Conservation (phyloP, 1,140 invertebrate species). For the Globodera ellingtonae region DNA sequence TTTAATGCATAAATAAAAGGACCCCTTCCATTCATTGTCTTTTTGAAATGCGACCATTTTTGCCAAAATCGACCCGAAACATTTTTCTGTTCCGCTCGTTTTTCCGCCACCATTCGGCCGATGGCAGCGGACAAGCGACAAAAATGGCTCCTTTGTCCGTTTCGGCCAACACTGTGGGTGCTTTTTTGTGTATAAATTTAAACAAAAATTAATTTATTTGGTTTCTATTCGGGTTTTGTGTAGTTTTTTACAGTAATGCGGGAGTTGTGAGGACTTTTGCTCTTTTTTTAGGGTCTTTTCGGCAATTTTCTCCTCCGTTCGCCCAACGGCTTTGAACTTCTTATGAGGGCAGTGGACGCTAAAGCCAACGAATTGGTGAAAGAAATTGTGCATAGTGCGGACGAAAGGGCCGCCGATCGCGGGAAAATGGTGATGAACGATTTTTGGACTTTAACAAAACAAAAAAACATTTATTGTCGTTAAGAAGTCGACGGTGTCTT, state of each 20-base stretch:
- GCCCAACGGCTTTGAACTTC: slow-evolving; percentile 38
- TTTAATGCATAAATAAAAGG: too few relatives aligned
- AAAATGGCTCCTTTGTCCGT: background rate
- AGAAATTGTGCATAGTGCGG: slow-evolving; percentile 27
- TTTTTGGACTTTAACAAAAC: background rate
- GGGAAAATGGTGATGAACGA: background rate
- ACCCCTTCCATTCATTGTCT: background rate
- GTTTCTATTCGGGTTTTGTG: too few relatives aligned
- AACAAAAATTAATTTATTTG: too few relatives aligned
- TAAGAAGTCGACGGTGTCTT: slow-evolving; percentile 45
- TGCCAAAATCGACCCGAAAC: background rate
- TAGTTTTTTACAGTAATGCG: too few relatives aligned
- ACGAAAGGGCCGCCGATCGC: slow-evolving; percentile 4
- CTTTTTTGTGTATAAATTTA: too few relatives aligned
- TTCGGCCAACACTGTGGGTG: background rate
- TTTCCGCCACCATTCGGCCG: background rate
- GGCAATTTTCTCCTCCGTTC: slow-evolving; percentile 38
- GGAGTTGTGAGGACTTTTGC: background rate
- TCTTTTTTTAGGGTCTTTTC: slow-evolving; percentile 41
- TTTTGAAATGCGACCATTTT: background rate
- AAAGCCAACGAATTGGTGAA: slow-evolving; percentile 20
- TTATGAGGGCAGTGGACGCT: slow-evolving; percentile 22
- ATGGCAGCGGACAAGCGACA: background rate
- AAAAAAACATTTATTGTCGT: background rate
- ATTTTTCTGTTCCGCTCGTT: background rate